Evolutionary conservation across 2,888 invertebrate species (phyloP), one percentile per base, ranked within the genome.

Genomic region (Rhingia campestris): DNA sequence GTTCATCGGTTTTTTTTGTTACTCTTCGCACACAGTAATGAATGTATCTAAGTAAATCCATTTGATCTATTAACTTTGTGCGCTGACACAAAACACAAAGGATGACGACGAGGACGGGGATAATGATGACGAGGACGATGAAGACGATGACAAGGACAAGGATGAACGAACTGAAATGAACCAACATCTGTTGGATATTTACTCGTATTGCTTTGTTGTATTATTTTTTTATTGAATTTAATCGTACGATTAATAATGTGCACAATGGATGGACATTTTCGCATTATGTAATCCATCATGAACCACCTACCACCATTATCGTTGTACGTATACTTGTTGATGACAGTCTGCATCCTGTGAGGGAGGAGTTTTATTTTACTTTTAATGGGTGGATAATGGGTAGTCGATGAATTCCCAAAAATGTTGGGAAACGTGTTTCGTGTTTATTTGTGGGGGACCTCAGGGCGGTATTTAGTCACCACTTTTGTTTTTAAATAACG

Each of bases 41-140:
- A 67, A 75, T 51, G 59, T 75, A 59, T 59, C 41, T 64, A 33
- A 56, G 37, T 39, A 53, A 75, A 75, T 75, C 75, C 59, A 59
- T 75, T 75, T 75, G 75, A 75, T 75, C 75, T 75, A 75, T 67
- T 75, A 74, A 74, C 74, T 74, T 74, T 49, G 66, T 58, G 53
- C 37, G 43, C 59, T 63, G 67, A 43, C 53, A 51, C 43, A 74
- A 47, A 66, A 41, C 10, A 75, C 43, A 53, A 75, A 53, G 67
- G 51, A 54, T 53, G 54, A 74, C 45, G 39, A 35, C 35, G 30
- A 69, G n/a, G 58, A 69, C 9, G 37, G 12, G 9, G 54, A 72
- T n/a, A 49, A 49, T 30, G n/a, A 35, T 7, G 49, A 63, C 35
- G 39, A 14, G 6, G 12, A 43, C 4, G 61, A 10, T 10, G 35